Evolutionary conservation across 2,888 invertebrate species (phyloP).

Genomic region (Isotomurus palustris): DNA sequence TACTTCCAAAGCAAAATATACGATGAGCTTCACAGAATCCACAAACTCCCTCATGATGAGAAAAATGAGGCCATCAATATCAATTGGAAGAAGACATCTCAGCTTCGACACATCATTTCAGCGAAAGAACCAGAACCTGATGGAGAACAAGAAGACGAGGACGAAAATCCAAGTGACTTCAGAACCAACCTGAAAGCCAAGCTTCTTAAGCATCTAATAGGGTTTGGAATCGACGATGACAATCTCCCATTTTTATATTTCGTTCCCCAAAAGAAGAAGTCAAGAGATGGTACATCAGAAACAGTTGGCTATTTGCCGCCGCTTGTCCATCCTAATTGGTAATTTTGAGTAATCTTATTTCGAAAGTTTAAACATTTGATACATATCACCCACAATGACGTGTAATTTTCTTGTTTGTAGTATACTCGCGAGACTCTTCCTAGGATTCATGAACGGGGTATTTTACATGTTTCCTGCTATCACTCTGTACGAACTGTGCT

Average conservation of each 20-base stretch:
- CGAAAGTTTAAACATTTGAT: not conserved
- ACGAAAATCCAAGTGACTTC: not conserved
- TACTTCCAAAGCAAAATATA: constrained; percentile 27
- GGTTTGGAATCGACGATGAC: constrained; percentile 18
- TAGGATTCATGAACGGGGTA: constrained; percentile 3
- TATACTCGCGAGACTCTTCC: constrained; percentile 13
- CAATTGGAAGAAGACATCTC: constrained; percentile 7
- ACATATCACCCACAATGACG: constrained; percentile 17
- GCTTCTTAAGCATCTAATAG: not conserved
- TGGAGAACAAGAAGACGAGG: constrained; percentile 15
- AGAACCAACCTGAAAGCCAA: too few species aligned
- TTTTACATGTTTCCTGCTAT: constrained; percentile 18
- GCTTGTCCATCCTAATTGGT: constrained; percentile 17
- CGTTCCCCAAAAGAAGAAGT: constrained; percentile 13
- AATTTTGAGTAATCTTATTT: not conserved
- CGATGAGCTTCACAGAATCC: constrained; percentile 1
- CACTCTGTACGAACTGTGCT: constrained; percentile 18
- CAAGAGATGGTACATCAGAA: constrained; percentile 1
- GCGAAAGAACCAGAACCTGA: constrained; percentile 2
- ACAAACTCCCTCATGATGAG: constrained; percentile 5
- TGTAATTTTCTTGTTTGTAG: not conserved
- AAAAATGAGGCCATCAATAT: constrained; percentile 12
- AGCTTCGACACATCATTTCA: constrained; percentile 13
- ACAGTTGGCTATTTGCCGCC: constrained; percentile 11
- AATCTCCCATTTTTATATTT: constrained; percentile 21